A percentile compares a stretch with the other conserved stretches of the same genome.
phyloP scores from a whole-genome alignment of 2,113 vertebrate species.

The Dipodomys ordii region DNA sequence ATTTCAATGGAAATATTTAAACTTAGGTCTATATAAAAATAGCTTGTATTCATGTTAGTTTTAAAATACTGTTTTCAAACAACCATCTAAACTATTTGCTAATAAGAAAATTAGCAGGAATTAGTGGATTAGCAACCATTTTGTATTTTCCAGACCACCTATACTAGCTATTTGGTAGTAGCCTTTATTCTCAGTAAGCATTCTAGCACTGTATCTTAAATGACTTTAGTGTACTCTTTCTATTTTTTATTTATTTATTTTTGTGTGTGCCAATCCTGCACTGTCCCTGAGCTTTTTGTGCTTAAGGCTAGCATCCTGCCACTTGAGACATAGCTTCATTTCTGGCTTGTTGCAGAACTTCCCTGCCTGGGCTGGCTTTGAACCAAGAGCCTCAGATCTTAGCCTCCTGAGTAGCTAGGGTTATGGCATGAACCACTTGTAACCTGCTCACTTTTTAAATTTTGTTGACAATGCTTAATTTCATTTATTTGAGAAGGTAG shows the following conservation, averaged over 20 bases:
- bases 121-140: slow-evolving; percentile 77
- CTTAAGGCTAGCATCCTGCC: no score
- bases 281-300: no score
- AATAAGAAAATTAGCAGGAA: slow-evolving; percentile 59
- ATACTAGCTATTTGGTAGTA: slow-evolving; percentile 70
- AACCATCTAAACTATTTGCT: neutral
- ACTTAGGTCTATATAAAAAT: neutral
- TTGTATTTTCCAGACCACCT: slow-evolving; percentile 80
- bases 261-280: no score
- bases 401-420: no score
- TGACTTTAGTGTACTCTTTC: no score
- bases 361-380: no score
- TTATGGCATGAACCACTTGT: no score
- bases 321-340: no score
- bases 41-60: neutral
- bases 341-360: no score
- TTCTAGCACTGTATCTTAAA: slow-evolving; percentile 51
- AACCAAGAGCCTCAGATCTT: no score
- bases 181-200: slow-evolving; percentile 78
- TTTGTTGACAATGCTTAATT: neutral
- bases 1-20: slow-evolving; percentile 4
- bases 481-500: neutral
- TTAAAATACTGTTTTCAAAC: neutral
- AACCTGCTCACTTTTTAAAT: no score
- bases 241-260: no score